Evolutionary conservation across 1,140 invertebrate genomes (phyloP).

Genomic region (Zaprionus ghesquierei): DNA sequence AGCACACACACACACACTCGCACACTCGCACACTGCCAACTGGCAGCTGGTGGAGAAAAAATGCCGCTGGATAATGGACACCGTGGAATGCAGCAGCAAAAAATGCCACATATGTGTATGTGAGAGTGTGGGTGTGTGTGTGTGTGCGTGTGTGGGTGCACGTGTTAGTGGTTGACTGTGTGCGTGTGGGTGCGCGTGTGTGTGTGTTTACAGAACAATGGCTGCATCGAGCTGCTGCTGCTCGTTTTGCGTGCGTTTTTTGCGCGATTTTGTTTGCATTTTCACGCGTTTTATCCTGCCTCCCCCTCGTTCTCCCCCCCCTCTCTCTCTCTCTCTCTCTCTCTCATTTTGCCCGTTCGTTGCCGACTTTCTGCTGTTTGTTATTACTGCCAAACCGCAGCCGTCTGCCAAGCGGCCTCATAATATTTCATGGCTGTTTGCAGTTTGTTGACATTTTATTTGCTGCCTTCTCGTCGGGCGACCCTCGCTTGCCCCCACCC

Average conservation of each 20-base stretch:
- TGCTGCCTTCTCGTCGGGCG: neutral
- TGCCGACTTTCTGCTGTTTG: slow-evolving; percentile 25
- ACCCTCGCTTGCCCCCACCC: neutral
- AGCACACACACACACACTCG: neutral
- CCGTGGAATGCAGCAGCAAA: slow-evolving; percentile 53
- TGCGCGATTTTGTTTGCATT: slow-evolving; percentile 50
- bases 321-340: neutral
- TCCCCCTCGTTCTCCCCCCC: neutral
- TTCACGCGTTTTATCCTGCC: slow-evolving; percentile 39
- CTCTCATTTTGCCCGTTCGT: no score
- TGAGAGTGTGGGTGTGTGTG: neutral
- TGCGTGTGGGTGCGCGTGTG: slow-evolving; percentile 22
- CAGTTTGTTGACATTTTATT: slow-evolving; percentile 75
- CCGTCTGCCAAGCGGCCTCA: slow-evolving; percentile 55
- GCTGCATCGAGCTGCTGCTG: slow-evolving; percentile 33
- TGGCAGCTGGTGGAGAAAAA: slow-evolving; percentile 30
- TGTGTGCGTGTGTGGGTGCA: slow-evolving; percentile 4
- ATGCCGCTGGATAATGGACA: slow-evolving; percentile 60
- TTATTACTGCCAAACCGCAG: slow-evolving; percentile 43
- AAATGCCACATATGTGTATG: slow-evolving; percentile 27
- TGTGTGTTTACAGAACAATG: slow-evolving; percentile 44
- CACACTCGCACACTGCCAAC: slow-evolving; percentile 21
- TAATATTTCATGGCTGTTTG: slow-evolving; percentile 76
- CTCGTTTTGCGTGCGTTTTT: slow-evolving; percentile 46
- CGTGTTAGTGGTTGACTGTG: neutral